Evolutionary conservation across 2,888 invertebrate species (phyloP), one percentile per base, ranked within the genome.

Genomic region (Drosophila formosana): DNA sequence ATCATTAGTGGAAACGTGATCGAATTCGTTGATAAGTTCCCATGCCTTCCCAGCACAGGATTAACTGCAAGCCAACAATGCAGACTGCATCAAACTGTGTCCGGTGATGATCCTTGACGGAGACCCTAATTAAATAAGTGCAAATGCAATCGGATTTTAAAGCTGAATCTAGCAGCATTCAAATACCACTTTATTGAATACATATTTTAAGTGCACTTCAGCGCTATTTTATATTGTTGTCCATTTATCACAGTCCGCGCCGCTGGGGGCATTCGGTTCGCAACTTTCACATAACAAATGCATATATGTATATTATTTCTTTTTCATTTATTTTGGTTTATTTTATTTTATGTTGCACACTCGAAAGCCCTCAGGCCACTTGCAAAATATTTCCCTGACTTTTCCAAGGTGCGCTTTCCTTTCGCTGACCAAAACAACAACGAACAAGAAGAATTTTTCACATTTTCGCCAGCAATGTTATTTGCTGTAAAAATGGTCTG

Each of bases 321-420:
- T 32, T 34, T 49, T 61, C 30, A 25, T 26, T 47, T 58, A 28
- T 41, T 13, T 41, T 18, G 5, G 13, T 55, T 55, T 52, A 26
- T 51, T 56, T 46, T 37, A n/a, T 9, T 37, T 52, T 39, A 11
- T 6, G 43, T 37, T 37, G 32, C 47, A 23, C 39, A 49, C 47
- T 41, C 39, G 26, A n/a, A 34, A 13, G 18, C 43, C 73, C 68
- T 47, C 4, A 32, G 61, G 78, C 61, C 28, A 68, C 25, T 68
- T 51, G 47, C 23, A 34, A 53, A 60, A 75, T 77, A 67, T 64
- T 64, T 64, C 13, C 67, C 49, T 57, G 63, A 72, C 57, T 75
- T 75, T 60, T 4, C n/a, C 32, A 18, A 23, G 37, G 9, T 49
- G 46, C 6, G 30, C 50, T 74, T 58, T 49, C 52, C 60, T 50